Evolutionary conservation across 2,113 vertebrate genomes (phyloP).

Genomic region (Athene noctua): DNA sequence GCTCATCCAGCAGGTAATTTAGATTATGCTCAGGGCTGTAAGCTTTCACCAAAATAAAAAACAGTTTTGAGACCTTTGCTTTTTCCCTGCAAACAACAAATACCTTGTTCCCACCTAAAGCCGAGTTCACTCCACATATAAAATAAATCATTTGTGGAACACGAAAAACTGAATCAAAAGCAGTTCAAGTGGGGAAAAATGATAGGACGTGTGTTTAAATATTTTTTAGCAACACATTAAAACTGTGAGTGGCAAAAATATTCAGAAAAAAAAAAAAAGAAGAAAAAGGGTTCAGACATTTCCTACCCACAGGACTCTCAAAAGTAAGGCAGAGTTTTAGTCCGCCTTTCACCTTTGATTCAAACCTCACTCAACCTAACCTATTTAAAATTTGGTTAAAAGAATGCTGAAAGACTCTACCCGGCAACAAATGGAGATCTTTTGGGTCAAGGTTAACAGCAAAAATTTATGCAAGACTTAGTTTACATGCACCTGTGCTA

Average conservation of each 20-base stretch:
- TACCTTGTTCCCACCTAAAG: neutral
- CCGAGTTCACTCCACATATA: neutral
- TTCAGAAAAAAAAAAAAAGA: neutral
- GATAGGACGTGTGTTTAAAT: neutral
- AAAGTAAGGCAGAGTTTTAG: neutral
- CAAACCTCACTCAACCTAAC: neutral
- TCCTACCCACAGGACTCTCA: neutral
- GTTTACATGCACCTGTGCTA: constrained; percentile 74
- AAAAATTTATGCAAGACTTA: constrained; percentile 62
- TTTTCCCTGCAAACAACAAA: neutral
- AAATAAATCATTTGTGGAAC: neutral
- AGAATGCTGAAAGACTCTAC: neutral
- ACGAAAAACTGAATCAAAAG: neutral
- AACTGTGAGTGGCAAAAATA: neutral
- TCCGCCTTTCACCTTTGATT: neutral
- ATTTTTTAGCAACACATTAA: neutral
- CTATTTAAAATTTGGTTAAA: neutral
- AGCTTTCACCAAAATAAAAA: neutral
- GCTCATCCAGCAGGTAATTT: neutral
- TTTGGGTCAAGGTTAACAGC: constrained; percentile 53
- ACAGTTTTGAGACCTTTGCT: neutral
- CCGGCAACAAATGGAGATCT: neutral
- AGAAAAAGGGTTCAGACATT: neutral
- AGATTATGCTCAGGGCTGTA: neutral
- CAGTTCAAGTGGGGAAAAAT: neutral